Evolutionary conservation across 2,888 invertebrate species (phyloP), one percentile per base, ranked within the genome.

Genomic region (Teinopalpus imperialis): DNA sequence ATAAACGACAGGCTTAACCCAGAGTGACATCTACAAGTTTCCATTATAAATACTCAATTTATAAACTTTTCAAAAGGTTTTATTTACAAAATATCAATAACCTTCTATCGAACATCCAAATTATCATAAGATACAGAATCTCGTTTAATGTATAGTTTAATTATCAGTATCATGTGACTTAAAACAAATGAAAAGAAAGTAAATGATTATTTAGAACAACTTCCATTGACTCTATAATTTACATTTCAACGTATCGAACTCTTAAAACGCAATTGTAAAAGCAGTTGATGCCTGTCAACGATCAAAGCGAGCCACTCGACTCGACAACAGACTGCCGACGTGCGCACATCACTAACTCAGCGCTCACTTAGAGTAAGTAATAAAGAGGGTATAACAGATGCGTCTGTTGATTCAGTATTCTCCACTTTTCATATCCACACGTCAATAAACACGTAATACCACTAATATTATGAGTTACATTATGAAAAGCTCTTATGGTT

Each of bases 391-490:
- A 36, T 43, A 43, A 43, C 45, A 45, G 45, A 45, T 40, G 39
- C 26, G 37, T 20, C 37, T 26, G 45, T 45, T 31, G 37, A 31
- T 37, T 31, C 44, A 31, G 13, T 27, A 29, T 20, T 32, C 44
- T 26, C 16, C 27, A 40, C 40, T 45, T 34, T 34, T 40, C 45
- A 40, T 45, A 45, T 26, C 45, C 27, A 27, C 40, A 9, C 29
- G 21, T 40, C 45, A 45, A 45, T 45, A 34, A 45, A 45, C 44
- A 43, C 37, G 37, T 45, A 45, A 45, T 40, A 14, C 20, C 26
- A 18, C 26, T 20, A 14, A 13, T 32, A 20, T 31, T 34, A 34
- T 27, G 40, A 40, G 30, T 30, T 40, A 26, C 10, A 30, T 36
- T 43, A 43, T 36, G 39, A 37, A 44, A 37, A 37, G 37, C 26